A percentile compares a stretch with the other conserved stretches of the same genome.
phyloP scores from a whole-genome alignment of 2,113 vertebrate genomes.

The Microcebus jonahi region DNA sequence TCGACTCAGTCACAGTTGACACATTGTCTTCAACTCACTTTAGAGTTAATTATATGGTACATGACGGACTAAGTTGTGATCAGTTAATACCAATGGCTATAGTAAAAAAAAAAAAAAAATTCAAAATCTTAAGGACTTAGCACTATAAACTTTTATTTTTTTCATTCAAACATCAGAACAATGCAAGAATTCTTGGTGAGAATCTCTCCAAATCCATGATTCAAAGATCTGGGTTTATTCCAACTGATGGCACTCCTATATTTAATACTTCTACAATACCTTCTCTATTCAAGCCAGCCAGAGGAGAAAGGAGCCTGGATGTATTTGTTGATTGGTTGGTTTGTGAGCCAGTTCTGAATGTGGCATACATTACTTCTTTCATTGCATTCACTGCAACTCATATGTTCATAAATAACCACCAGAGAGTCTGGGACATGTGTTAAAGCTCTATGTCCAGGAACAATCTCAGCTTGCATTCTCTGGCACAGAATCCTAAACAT shows the following conservation, averaged over 20 bases:
- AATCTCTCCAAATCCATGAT: background rate
- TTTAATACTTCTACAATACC: background rate
- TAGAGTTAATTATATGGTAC: background rate
- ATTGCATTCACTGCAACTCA: background rate
- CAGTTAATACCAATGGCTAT: background rate
- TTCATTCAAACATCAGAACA: background rate
- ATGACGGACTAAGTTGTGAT: background rate
- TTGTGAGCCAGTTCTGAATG: background rate
- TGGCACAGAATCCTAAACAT: background rate
- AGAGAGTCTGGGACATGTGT: background rate
- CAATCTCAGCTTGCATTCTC: background rate
- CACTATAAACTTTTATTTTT: background rate
- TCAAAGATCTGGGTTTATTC: background rate
- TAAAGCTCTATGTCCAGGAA: background rate
- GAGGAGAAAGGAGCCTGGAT: background rate
- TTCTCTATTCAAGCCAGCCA: background rate
- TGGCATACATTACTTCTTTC: too few relatives aligned
- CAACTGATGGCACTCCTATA: background rate
- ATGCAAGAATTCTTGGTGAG: background rate
- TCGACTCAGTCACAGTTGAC: background rate
- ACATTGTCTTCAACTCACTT: background rate
- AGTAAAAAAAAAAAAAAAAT: background rate
- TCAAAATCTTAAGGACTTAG: background rate
- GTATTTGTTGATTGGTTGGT: background rate
- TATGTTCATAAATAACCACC: background rate